Percentiles rank a stretch among this genome's conserved stretches.
Evolutionary conservation across 2,888 invertebrate species (phyloP).

Genomic region (Cantharis lateralis): DNA sequence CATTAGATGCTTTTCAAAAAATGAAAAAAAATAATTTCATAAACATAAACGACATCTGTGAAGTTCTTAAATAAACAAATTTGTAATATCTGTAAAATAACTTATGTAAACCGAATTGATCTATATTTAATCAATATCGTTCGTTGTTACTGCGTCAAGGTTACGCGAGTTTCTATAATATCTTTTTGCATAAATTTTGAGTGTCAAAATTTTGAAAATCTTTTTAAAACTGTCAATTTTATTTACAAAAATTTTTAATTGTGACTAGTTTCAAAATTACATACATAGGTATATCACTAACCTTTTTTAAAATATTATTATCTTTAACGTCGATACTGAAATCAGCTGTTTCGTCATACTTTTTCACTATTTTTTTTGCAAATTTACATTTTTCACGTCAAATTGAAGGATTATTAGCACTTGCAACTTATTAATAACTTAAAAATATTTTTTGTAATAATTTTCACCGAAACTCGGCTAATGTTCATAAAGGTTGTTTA

Average conservation of each 20-base stretch:
- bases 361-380: neutral
- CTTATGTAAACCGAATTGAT: neutral
- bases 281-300: neutral
- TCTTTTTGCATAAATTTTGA: neutral
- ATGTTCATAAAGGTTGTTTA: neutral
- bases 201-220: neutral
- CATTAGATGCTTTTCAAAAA: neutral
- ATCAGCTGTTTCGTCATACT: neutral
- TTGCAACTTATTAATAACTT: neutral
- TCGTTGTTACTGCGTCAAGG: neutral
- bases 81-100: neutral
- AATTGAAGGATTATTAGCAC: neutral
- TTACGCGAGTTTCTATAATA: neutral
- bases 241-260: neutral
- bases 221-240: neutral
- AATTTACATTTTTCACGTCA: neutral
- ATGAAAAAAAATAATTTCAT: neutral
- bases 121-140: neutral
- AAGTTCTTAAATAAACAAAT: neutral
- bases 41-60: neutral
- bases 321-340: neutral
- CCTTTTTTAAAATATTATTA: neutral
- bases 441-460: neutral
- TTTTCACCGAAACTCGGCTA: too few species aligned
- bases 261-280: neutral